Conservation (phyloP, 2,888 invertebrate genomes). For the Hirtodrosophila confusa region DNA sequence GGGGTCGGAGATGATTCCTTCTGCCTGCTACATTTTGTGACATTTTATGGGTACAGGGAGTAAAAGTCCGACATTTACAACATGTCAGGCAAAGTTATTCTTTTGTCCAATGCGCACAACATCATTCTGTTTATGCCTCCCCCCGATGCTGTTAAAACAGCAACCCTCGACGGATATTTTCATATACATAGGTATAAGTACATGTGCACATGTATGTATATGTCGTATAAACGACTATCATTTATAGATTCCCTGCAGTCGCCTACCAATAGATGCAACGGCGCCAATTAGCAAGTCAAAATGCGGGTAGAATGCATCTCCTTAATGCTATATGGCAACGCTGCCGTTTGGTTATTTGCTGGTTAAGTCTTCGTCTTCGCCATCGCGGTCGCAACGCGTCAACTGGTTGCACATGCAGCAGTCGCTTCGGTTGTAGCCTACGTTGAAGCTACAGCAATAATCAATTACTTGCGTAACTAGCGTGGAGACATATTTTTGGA, state of each 20-base stretch:
- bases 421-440: conserved; percentile 22
- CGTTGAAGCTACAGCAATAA: conserved; percentile 32
- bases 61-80: no score
- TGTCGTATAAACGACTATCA: conserved; percentile 1
- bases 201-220: conserved; percentile 1
- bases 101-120: no score
- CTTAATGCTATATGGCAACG: conserved; percentile 16
- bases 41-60: no score
- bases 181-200: neutral
- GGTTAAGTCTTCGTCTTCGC: conserved; percentile 24
- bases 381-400: conserved; percentile 15
- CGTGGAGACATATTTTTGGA: conserved; percentile 67
- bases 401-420: conserved; percentile 40
- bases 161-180: no score
- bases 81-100: no score
- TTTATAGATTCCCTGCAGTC: conserved; percentile 18
- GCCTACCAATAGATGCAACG: conserved; percentile 33
- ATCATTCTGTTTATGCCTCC: no score
- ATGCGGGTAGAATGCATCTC: conserved; percentile 49
- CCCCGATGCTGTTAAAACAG: no score
- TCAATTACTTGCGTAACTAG: conserved; percentile 66
- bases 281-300: conserved; percentile 61
- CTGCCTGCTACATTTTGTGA: no score
- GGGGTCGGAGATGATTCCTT: no score
- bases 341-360: conserved; percentile 37